phyloP scores from a whole-genome alignment of 2,797 vertebrate species.

The Gallirallus australis region DNA sequence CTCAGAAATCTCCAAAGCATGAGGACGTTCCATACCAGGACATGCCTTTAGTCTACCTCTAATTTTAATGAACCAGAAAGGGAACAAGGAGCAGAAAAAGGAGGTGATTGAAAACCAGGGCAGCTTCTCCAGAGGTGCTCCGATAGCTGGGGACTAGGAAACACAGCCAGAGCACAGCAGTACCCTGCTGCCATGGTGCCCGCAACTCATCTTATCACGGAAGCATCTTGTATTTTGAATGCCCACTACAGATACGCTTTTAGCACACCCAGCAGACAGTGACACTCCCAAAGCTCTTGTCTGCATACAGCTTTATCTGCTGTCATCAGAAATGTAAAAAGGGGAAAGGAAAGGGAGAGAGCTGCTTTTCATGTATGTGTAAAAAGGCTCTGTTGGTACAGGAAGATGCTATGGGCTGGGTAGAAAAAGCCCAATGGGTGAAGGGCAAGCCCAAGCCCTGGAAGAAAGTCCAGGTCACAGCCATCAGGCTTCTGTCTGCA shows the following conservation, averaged over 20 bases:
- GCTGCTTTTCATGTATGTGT: not conserved
- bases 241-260: not conserved
- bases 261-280: not conserved
- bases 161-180: not conserved
- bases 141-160: not conserved
- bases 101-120: not conserved
- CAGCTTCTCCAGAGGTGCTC: constrained; percentile 1
- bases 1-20: not conserved
- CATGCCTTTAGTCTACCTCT: not conserved
- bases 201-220: not conserved
- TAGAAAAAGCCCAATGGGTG: not conserved
- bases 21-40: not conserved
- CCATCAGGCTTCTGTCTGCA: not conserved
- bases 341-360: not conserved
- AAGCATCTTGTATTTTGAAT: not conserved
- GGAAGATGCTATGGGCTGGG: not conserved
- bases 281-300: not conserved
- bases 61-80: constrained; percentile 20
- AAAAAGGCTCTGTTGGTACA: not conserved
- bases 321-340: not conserved
- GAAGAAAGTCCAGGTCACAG: not conserved
- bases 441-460: not conserved
- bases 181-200: not conserved
- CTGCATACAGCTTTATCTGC: not conserved
- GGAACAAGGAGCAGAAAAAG: not conserved